phyloP scores from a whole-genome alignment of 2,113 vertebrate genomes.

The Tricholaema leucomelas region DNA sequence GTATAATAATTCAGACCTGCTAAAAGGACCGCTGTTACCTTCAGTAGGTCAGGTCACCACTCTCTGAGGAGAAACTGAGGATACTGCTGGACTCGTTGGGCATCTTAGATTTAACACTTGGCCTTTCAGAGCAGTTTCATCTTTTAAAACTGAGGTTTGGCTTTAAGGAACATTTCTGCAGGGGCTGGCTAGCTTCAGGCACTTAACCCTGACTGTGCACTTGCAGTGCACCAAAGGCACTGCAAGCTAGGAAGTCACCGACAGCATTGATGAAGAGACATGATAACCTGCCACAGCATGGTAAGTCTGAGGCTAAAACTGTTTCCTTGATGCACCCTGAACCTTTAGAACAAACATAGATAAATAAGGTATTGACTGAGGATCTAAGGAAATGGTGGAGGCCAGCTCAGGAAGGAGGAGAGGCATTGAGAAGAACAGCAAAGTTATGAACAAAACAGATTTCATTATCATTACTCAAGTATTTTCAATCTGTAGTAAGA shows the following conservation, averaged over 20 bases:
- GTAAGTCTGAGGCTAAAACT: background rate
- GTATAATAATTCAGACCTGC: background rate
- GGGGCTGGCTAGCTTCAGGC: slow-evolving; percentile 37
- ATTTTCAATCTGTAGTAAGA: background rate
- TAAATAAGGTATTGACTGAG: background rate
- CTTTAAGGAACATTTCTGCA: slow-evolving; percentile 45
- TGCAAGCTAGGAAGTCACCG: background rate
- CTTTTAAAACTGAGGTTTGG: background rate
- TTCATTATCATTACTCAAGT: background rate
- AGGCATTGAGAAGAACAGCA: background rate
- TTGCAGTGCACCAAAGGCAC: background rate
- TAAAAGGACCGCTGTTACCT: background rate
- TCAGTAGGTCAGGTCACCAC: background rate
- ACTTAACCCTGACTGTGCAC: slow-evolving; percentile 27
- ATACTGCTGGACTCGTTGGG: background rate
- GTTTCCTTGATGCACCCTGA: background rate
- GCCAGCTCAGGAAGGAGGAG: background rate
- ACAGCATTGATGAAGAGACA: background rate
- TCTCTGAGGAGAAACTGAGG: slow-evolving; percentile 15
- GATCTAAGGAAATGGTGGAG: background rate
- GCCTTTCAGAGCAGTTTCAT: slow-evolving; percentile 10
- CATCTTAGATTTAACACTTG: slow-evolving; percentile 15
- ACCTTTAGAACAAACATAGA: background rate
- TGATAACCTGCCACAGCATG: background rate
- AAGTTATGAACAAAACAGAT: background rate